These are phyloP conservation scores for Clarias fuscus DNA, from an alignment of 2,797 vertebrate species.

Conservation along the genomic window DNA sequence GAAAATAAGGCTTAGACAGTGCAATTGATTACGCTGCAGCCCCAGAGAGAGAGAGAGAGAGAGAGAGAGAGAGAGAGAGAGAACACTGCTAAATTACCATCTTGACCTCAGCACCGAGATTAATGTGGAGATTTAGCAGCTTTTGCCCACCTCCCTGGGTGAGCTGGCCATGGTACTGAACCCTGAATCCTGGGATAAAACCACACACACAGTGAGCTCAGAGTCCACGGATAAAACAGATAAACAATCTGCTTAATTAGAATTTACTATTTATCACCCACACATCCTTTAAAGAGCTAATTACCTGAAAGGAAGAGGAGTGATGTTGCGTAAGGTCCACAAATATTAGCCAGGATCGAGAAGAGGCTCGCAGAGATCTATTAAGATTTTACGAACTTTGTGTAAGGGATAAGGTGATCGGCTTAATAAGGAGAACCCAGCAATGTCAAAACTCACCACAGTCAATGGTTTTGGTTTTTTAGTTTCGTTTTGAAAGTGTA, in stretches of 20 bases:
- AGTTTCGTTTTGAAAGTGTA: slow-evolving; percentile 9
- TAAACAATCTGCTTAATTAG: slow-evolving; percentile 51
- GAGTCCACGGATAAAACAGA: slow-evolving; percentile 11
- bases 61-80: slow-evolving; percentile 13
- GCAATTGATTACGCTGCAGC: slow-evolving; percentile 40
- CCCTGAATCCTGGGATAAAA: slow-evolving; percentile 38
- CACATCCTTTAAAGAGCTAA: slow-evolving; percentile 52
- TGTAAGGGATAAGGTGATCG: slow-evolving; percentile 9
- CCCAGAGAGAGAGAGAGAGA: slow-evolving; percentile 35
- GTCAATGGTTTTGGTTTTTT: slow-evolving; percentile 21
- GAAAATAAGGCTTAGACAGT: slow-evolving; percentile 49
- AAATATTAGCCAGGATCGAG: slow-evolving; percentile 27
- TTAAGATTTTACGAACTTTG: slow-evolving; percentile 13
- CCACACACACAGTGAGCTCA: not conserved
- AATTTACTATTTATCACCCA: slow-evolving; percentile 54
- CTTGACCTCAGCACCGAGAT: slow-evolving; percentile 51
- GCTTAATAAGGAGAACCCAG: not conserved
- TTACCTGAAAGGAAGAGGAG: slow-evolving; percentile 45
- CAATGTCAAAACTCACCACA: slow-evolving; percentile 27
- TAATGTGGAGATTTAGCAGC: slow-evolving; percentile 51
- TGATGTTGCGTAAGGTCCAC: slow-evolving; percentile 6
- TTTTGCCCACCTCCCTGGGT: slow-evolving; percentile 36
- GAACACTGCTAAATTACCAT: slow-evolving; percentile 46
- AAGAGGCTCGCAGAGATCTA: slow-evolving; percentile 24
- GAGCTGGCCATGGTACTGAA: slow-evolving; percentile 33